Base-by-base conservation (phyloP, 2,888 invertebrate species). In the Seira musarum region DNA sequence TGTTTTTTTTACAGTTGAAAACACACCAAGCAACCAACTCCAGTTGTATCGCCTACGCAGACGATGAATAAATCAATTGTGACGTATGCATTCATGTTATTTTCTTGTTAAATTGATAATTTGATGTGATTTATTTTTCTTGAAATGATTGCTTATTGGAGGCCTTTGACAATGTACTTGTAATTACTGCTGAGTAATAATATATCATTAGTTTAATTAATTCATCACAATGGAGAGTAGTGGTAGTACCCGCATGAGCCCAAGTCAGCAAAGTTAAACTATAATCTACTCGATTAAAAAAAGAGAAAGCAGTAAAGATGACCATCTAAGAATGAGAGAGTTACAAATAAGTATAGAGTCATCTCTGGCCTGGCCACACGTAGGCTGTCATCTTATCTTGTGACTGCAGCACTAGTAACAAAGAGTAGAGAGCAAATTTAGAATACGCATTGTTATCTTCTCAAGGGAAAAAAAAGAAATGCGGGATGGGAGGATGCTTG, bases 91-190 rank as follows among this genome's bases (percentile, higher is more conserved):
- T n/a, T 49, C 49, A 49, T n/a, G 49, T 49, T 8, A 49, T 49
- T 30, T 30, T 30, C 15, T 49, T n/a, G 49, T 49, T 49, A 49
- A 49, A 49, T 49, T 49, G 49, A 49, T 49, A 49, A 49, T 49
- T 49, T 49, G 49, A n/a, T n/a, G 49, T 49, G 49, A 49, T 49
- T 49, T 49, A 49, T 49, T 49, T n/a, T 49, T 49, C 49, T n/a
- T 49, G 6, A 13, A 49, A n/a, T 49, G 49, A 49, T 49, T 49
- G 49, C 17, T 13, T n/a, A 49, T 49, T 49, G 17, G 13, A 13
- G 49, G 17, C 30, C 13, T 49, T 2, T 8, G 49, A 49, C 49
- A 49, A 2, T n/a, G 49, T 15, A n/a, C 49, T 49, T 49, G 49
- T 49, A 49, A 49, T 49, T 30, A 49, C 17, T n/a, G 17, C 49